Percentiles rank a stretch among this genome's conserved stretches.
These are phyloP conservation scores for Batillaria attramentaria DNA, from an alignment of 1,140 invertebrate species.

Conservation along the genomic window DNA sequence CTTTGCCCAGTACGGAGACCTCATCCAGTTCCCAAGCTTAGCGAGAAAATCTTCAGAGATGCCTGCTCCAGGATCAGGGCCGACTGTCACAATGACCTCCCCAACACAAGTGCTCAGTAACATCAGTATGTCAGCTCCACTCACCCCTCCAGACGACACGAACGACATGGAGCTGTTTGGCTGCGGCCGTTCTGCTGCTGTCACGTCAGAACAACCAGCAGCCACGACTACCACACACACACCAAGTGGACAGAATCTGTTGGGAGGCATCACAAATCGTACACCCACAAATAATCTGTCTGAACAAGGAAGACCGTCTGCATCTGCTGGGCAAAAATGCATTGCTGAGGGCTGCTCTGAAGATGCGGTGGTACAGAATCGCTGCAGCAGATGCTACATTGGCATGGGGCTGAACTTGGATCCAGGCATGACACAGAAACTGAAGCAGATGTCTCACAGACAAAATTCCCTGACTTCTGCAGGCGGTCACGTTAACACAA, in stretches of 20 bases:
- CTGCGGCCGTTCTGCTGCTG: not conserved
- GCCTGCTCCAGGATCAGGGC: not conserved
- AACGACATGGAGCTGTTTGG: conserved; percentile 2
- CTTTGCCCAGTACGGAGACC: too few relatives aligned
- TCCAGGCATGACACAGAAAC: too few relatives aligned
- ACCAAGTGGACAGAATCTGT: not conserved
- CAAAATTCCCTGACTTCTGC: too few relatives aligned
- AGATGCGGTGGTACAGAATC: conserved; percentile 18
- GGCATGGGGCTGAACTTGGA: too few relatives aligned
- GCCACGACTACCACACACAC: not conserved
- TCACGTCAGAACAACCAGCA: not conserved
- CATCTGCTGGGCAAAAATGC: too few relatives aligned
- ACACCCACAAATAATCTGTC: too few relatives aligned
- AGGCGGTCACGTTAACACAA: too few relatives aligned
- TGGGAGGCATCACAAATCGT: too few relatives aligned
- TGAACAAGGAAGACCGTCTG: too few relatives aligned
- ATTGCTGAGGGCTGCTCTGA: not conserved
- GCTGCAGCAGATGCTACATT: conserved; percentile 45
- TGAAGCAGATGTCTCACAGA: too few relatives aligned
- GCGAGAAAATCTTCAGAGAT: not conserved
- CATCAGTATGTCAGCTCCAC: not conserved
- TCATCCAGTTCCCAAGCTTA: too few relatives aligned
- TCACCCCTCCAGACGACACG: conserved; percentile 11
- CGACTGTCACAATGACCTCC: not conserved
- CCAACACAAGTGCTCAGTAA: not conserved